Evolutionary conservation across 2,113 vertebrate genomes (phyloP).

Genomic region (Gymnobelideus leadbeateri): DNA sequence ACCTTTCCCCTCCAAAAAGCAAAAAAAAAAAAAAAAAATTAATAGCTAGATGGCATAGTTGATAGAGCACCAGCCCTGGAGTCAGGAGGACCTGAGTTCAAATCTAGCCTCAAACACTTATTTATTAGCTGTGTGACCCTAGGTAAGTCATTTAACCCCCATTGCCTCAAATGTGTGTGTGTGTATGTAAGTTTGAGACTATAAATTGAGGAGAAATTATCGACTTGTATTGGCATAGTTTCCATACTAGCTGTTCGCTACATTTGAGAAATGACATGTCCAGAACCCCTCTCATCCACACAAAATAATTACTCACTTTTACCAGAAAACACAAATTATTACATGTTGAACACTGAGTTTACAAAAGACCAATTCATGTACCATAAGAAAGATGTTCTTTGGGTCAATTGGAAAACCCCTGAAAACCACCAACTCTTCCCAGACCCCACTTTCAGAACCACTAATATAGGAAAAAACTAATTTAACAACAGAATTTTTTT

Average conservation of each 20-base stretch:
- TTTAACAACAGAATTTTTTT: background rate
- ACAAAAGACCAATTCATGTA: background rate
- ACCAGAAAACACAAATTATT: constrained; percentile 32
- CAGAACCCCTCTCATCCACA: background rate
- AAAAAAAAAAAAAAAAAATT: too few species aligned
- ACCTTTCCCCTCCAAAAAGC: too few species aligned
- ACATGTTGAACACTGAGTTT: background rate
- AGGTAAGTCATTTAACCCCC: too few species aligned
- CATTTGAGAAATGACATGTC: background rate
- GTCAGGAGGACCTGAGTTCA: too few species aligned
- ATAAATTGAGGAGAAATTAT: background rate
- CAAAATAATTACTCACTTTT: constrained; percentile 26
- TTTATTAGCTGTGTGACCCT: too few species aligned
- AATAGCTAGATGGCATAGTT: too few species aligned
- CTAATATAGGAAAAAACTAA: background rate
- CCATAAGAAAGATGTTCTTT: constrained; percentile 26
- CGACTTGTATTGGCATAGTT: background rate
- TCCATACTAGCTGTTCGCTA: background rate
- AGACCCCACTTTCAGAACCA: background rate
- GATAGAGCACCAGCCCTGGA: too few species aligned
- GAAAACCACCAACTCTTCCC: background rate
- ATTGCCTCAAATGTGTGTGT: too few species aligned
- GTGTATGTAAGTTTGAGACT: background rate
- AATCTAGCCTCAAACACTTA: too few species aligned
- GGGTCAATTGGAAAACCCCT: background rate